Percentiles rank a stretch among this genome's conserved stretches.
These are phyloP conservation scores for Melinaea marsaeus DNA, from an alignment of 2,888 invertebrate genomes.

Conservation along the genomic window DNA sequence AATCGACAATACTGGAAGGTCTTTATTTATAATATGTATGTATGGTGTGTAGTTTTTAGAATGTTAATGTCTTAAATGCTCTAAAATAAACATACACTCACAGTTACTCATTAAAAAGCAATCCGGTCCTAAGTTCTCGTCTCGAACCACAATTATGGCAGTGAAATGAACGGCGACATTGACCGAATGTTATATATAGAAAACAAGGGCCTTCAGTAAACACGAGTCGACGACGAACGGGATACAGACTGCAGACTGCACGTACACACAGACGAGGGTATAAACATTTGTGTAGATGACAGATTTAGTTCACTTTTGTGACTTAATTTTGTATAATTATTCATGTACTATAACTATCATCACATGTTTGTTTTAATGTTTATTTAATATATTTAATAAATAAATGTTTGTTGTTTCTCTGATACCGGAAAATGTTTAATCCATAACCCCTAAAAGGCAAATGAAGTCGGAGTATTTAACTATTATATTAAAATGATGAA, in stretches of 20 bases:
- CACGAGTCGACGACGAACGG: constrained; percentile 17
- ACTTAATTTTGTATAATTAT: not conserved
- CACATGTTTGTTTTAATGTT: no score
- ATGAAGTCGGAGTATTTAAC: no score
- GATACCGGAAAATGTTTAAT: no score
- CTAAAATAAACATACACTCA: constrained; percentile 3
- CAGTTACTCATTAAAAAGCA: constrained; percentile 1
- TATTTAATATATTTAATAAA: no score
- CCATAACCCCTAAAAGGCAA: no score
- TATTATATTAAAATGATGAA: no score
- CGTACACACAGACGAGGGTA: constrained; percentile 10
- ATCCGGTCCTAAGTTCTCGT: constrained; percentile 6
- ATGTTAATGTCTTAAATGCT: not conserved
- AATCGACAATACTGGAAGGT: constrained; percentile 2
- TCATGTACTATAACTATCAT: not conserved
- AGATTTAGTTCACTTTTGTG: constrained; percentile 14
- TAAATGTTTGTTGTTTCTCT: no score
- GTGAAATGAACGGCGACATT: constrained; percentile 13
- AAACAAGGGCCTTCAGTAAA: constrained; percentile 18
- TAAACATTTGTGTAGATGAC: constrained; percentile 22
- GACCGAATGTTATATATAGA: constrained; percentile 22
- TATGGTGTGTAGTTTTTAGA: not conserved
- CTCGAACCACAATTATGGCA: constrained; percentile 10
- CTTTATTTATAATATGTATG: constrained; percentile 4
- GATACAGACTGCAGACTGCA: constrained; percentile 11